Conservation (phyloP, 64 coral and sea anemone genomes). For the Actinia equina region DNA sequence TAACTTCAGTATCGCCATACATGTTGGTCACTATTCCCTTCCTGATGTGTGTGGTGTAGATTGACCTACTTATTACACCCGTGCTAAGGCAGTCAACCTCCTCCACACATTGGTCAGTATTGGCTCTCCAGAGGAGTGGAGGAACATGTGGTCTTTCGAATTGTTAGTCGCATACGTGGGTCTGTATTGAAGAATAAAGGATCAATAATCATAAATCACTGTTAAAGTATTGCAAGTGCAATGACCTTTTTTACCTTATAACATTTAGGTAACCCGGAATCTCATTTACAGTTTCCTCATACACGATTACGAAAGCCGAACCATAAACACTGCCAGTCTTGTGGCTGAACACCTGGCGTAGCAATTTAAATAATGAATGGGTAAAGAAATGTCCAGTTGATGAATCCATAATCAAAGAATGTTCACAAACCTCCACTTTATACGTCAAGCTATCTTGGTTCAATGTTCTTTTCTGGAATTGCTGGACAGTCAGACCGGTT, state of each 20-base stretch:
- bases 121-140: neutral
- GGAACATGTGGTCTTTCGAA: neutral
- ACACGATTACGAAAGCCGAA: neutral
- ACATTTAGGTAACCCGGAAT: neutral
- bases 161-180: neutral
- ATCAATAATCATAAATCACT: neutral
- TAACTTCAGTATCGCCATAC: neutral
- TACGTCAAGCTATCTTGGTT: no score
- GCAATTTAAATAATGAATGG: no score
- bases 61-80: neutral
- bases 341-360: neutral
- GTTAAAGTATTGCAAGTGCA: neutral
- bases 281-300: neutral
- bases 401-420: no score
- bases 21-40: neutral
- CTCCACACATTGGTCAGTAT: neutral
- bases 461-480: no score
- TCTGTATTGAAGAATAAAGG: neutral
- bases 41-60: neutral
- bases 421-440: neutral
- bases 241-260: neutral
- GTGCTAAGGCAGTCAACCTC: neutral
- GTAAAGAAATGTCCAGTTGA: no score
- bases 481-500: no score
- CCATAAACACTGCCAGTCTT: neutral